Conservation (phyloP, 2,113 vertebrate genomes). For the Calonectris borealis region DNA sequence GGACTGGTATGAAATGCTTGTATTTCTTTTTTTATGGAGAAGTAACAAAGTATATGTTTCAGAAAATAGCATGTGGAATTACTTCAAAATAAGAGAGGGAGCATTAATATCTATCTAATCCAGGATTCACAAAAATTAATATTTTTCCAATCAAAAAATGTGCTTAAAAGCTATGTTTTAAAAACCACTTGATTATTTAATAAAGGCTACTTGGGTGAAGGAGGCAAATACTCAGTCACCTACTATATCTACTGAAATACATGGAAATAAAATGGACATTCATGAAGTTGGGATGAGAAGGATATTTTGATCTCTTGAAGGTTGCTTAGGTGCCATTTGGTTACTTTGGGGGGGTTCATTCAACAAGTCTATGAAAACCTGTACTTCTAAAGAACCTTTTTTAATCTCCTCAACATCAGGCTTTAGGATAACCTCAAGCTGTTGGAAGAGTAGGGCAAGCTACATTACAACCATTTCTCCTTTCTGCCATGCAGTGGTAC, state of each 20-base stretch:
- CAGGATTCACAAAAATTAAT: not conserved
- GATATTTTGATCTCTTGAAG: not conserved
- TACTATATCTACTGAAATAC: constrained; percentile 8
- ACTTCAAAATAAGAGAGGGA: not conserved
- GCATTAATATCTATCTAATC: not conserved
- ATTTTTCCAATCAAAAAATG: constrained; percentile 47
- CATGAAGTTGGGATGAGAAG: not conserved
- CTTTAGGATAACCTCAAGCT: not conserved
- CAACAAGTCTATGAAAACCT: not conserved
- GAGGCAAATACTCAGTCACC: not conserved
- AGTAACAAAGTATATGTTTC: not conserved
- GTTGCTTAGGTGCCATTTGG: not conserved
- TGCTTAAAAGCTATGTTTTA: constrained; percentile 43
- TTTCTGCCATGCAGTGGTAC: not conserved
- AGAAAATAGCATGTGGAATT: not conserved
- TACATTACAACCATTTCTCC: not conserved
- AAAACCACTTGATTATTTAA: constrained; percentile 5
- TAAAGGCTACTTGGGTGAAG: constrained; percentile 27
- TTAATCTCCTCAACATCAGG: not conserved
- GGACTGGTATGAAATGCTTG: constrained; percentile 43
- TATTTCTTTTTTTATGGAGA: constrained; percentile 32
- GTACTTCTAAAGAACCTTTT: not conserved
- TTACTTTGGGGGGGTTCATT: not conserved
- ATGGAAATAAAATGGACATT: constrained; percentile 2
- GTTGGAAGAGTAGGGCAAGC: not conserved